Conservation (phyloP, 2,797 vertebrate genomes). For the Decapterus maruadsi region DNA sequence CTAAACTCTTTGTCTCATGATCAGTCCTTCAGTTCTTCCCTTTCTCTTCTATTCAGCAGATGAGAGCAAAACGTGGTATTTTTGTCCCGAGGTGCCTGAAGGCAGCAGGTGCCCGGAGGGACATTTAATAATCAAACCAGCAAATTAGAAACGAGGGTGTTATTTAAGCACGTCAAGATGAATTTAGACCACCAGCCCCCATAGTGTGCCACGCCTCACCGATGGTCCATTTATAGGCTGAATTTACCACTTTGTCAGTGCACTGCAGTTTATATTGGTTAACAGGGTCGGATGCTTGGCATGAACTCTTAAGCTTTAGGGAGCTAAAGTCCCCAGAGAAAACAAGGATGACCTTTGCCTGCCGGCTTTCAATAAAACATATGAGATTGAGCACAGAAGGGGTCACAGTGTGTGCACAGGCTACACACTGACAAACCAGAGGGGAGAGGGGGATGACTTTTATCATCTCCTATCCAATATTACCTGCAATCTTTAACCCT, state of each 20-base stretch:
- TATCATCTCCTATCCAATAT: not conserved
- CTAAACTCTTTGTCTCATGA: not conserved
- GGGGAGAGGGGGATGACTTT: not conserved
- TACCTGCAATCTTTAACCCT: slow-evolving; percentile 6
- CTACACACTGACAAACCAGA: not conserved
- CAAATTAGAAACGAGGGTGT: slow-evolving; percentile 15
- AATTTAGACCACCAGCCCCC: slow-evolving; percentile 27
- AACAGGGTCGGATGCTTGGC: slow-evolving; percentile 18
- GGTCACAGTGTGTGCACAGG: not conserved
- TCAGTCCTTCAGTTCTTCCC: not conserved
- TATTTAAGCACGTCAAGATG: slow-evolving; percentile 37
- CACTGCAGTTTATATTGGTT: slow-evolving; percentile 22
- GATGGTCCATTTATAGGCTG: slow-evolving; percentile 26
- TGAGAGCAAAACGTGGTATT: slow-evolving; percentile 7
- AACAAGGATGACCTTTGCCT: slow-evolving; percentile 43
- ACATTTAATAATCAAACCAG: slow-evolving; percentile 16
- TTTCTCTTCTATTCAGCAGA: slow-evolving; percentile 10
- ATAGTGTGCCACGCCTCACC: slow-evolving; percentile 8
- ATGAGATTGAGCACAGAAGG: slow-evolving; percentile 19
- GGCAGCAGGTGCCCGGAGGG: slow-evolving; percentile 28
- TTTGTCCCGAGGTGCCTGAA: slow-evolving; percentile 13
- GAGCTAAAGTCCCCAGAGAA: slow-evolving; percentile 22
- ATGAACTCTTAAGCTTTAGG: slow-evolving; percentile 25
- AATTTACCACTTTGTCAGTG: slow-evolving; percentile 20
- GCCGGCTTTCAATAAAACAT: slow-evolving; percentile 20